Conservation (phyloP, 2,113 vertebrate genomes). For the Pseudolaguvia tuberculata region DNA sequence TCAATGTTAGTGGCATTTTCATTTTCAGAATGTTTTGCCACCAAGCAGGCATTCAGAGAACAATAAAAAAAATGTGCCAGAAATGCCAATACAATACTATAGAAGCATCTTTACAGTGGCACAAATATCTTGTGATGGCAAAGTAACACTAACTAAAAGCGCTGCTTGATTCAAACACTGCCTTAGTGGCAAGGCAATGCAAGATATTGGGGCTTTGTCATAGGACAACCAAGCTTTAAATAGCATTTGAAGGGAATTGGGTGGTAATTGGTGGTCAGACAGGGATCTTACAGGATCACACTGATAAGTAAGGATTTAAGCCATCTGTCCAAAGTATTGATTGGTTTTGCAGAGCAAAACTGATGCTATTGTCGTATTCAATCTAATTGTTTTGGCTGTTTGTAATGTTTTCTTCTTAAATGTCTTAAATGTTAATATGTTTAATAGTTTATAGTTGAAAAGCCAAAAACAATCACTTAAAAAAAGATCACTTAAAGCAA, state of each 20-base stretch:
- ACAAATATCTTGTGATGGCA: not conserved
- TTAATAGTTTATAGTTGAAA: too few species aligned
- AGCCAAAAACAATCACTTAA: too few species aligned
- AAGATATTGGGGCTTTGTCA: constrained; percentile 55
- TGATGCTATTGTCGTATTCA: constrained; percentile 47
- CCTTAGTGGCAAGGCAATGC: constrained; percentile 28
- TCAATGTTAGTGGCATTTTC: not conserved
- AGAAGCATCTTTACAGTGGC: not conserved
- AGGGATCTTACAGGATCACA: constrained; percentile 58
- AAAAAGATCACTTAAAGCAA: too few species aligned
- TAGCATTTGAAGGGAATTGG: constrained; percentile 62
- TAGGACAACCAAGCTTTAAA: constrained; percentile 28
- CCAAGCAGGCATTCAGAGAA: not conserved
- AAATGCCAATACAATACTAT: not conserved
- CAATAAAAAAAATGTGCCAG: too few species aligned
- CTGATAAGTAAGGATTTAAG: constrained; percentile 66
- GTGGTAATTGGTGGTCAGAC: constrained; percentile 63
- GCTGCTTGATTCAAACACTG: constrained; percentile 14
- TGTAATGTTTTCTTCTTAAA: constrained; percentile 57
- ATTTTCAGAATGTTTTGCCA: not conserved
- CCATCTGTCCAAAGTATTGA: constrained; percentile 68
- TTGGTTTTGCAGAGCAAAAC: constrained; percentile 65
- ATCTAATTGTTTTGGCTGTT: constrained; percentile 43
- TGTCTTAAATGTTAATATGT: constrained; percentile 15
- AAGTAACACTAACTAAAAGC: not conserved